Percentiles rank a stretch among this genome's conserved stretches.
phyloP scores from a whole-genome alignment of 2,888 invertebrate genomes.

The Teleogryllus oceanicus region DNA sequence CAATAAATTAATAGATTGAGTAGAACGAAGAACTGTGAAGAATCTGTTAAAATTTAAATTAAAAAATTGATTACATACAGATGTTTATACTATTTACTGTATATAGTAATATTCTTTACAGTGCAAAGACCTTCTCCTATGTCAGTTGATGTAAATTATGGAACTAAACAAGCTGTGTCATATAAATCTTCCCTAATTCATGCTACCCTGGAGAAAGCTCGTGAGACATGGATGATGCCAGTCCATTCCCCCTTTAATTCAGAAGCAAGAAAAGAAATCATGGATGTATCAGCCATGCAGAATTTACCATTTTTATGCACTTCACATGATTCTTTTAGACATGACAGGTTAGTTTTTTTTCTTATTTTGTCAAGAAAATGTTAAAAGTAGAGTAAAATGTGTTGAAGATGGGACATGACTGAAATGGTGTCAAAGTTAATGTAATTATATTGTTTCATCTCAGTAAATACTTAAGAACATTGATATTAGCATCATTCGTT shows the following conservation, averaged over 20 bases:
- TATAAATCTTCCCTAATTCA: conserved; percentile 52
- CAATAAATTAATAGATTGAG: no score
- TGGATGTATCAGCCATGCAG: conserved; percentile 46
- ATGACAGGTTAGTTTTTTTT: background rate
- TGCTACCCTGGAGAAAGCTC: conserved; percentile 51
- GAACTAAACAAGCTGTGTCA: conserved; percentile 47
- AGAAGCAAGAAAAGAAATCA: conserved; percentile 41
- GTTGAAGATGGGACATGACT: no score
- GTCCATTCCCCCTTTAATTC: conserved; percentile 41
- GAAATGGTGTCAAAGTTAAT: no score
- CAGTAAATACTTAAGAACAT: no score
- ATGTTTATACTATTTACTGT: background rate
- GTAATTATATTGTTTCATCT: no score
- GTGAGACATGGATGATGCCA: conserved; percentile 50
- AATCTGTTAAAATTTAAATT: no score
- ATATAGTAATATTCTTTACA: conserved; percentile 44
- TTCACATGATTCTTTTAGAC: conserved; percentile 47
- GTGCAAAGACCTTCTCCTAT: conserved; percentile 56
- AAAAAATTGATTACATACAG: no score
- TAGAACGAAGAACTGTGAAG: no score
- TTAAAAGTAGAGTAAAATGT: no score
- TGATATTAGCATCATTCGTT: no score
- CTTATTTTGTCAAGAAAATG: no score
- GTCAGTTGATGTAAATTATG: conserved; percentile 56
- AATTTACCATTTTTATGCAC: conserved; percentile 62